A percentile compares a stretch with the other conserved stretches of the same genome.
These are phyloP conservation scores for Pampus argenteus DNA, from an alignment of 2,797 vertebrate genomes.

Conservation along the genomic window DNA sequence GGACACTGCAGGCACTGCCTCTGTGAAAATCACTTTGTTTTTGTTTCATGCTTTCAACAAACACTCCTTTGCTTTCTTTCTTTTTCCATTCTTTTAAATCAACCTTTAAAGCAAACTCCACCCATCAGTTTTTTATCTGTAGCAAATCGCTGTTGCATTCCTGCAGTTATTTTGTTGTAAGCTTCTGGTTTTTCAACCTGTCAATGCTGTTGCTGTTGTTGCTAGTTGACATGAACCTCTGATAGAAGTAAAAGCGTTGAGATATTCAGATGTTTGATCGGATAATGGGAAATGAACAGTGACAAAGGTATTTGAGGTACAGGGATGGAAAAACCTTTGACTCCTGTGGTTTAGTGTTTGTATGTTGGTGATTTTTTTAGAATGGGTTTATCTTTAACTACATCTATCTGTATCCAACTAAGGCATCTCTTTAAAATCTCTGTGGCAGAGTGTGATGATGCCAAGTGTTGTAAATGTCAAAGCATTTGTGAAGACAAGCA, in stretches of 20 bases:
- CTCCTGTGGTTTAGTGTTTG: not conserved
- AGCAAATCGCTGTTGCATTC: slow-evolving; percentile 18
- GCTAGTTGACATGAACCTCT: not conserved
- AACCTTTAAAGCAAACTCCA: slow-evolving; percentile 15
- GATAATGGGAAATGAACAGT: not conserved
- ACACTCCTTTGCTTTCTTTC: not conserved
- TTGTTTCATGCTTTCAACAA: slow-evolving; percentile 35
- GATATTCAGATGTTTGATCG: not conserved
- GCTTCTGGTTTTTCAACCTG: not conserved
- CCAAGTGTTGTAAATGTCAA: slow-evolving; percentile 71
- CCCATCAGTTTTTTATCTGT: not conserved
- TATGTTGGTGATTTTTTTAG: not conserved
- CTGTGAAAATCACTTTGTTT: slow-evolving; percentile 66
- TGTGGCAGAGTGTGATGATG: slow-evolving; percentile 16
- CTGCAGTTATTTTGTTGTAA: slow-evolving; percentile 5
- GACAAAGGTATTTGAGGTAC: not conserved
- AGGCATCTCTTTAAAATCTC: slow-evolving; percentile 42
- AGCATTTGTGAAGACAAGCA: slow-evolving; percentile 58
- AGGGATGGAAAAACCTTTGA: not conserved
- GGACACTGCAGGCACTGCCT: slow-evolving; percentile 62
- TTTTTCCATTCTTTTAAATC: not conserved
- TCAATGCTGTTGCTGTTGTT: not conserved
- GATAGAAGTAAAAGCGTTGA: not conserved
- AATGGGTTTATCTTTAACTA: slow-evolving; percentile 16
- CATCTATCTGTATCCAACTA: slow-evolving; percentile 11